Base-by-base conservation (phyloP, 2,888 invertebrate genomes). In the Aradus depressus region DNA sequence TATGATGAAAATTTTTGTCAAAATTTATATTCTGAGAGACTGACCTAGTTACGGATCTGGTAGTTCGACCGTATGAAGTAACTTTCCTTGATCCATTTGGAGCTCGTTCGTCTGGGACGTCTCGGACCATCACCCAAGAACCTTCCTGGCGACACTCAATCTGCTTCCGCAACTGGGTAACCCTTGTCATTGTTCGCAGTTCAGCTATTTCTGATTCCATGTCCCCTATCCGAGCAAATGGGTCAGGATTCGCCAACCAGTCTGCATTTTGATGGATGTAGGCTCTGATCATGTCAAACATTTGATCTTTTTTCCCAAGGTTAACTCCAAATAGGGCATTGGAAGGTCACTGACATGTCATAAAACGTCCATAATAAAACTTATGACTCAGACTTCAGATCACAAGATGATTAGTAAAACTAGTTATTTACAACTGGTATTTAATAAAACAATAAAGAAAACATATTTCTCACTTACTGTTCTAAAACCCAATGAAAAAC, bases 161-260 rank as follows among this genome's bases (percentile, higher is more conserved):
- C 45, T 54, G 51, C 45, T 50, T 51, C 47, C 56, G 31, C 26
- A 54, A 25, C 22, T 45, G 44, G 21, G 53, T 56, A 28, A 56
- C 54, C 32, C 52, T 39, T 16, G 53, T 54, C 47, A 56, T 50
- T 31, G 56, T 54, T 8, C 54, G 39, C 19, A 56, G 48, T 38
- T 56, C 56, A 16, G 52, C 56, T 19, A 56, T 53, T 50, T 56
- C 54, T 34, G 53, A 44, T 19, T 56, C 56, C 51, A 54, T 50
- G 21, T 54, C 56, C 19, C 50, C 44, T 4, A 44, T 4, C 14
- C 18, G 26, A 14, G 51, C 37, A 48, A 50, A 48, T 14, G 45
- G 50, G 25, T 55, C 55, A 18, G 52, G 37, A 45, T 41, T 41
- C 19, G 48, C 34, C 48, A 54, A 54, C 43, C 54, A 50, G 32